phyloP scores from a whole-genome alignment of 2,797 vertebrate genomes.

The Neosilurus mollespiculum region DNA sequence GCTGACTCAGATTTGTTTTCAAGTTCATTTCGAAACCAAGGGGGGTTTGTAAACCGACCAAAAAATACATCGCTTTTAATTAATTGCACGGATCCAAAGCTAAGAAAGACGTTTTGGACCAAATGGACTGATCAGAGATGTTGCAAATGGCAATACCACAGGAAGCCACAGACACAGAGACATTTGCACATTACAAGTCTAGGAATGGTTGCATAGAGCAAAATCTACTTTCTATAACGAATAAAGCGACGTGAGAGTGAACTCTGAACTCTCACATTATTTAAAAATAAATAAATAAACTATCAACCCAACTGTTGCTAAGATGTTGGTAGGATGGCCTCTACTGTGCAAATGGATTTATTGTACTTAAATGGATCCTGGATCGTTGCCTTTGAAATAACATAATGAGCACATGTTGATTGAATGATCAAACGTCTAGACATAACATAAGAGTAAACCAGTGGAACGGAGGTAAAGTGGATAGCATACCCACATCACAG shows the following conservation, averaged over 20 bases:
- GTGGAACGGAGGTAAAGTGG: too few relatives aligned
- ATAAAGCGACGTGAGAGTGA: slow-evolving; percentile 11
- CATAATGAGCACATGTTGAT: not conserved
- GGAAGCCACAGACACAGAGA: slow-evolving; percentile 1
- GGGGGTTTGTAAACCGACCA: not conserved
- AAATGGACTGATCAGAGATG: slow-evolving; percentile 1
- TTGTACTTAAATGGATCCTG: not conserved
- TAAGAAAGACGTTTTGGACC: not conserved
- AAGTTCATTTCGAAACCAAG: slow-evolving; percentile 15
- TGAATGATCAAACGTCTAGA: not conserved
- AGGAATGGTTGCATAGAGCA: not conserved
- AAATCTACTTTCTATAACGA: slow-evolving; percentile 5
- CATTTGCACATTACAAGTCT: slow-evolving; percentile 11
- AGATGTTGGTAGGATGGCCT: not conserved
- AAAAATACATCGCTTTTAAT: slow-evolving; percentile 13
- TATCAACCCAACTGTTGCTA: not conserved
- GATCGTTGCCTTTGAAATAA: not conserved
- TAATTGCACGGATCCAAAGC: slow-evolving; percentile 19
- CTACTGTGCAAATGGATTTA: not conserved
- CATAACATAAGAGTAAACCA: too few relatives aligned
- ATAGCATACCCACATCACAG: too few relatives aligned
- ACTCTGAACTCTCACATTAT: not conserved
- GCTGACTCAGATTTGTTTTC: not conserved
- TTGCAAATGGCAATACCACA: slow-evolving; percentile 5
- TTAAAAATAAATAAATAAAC: not conserved